Base-by-base conservation (phyloP, 2,113 vertebrate genomes). In the Syrrhaptes paradoxus region DNA sequence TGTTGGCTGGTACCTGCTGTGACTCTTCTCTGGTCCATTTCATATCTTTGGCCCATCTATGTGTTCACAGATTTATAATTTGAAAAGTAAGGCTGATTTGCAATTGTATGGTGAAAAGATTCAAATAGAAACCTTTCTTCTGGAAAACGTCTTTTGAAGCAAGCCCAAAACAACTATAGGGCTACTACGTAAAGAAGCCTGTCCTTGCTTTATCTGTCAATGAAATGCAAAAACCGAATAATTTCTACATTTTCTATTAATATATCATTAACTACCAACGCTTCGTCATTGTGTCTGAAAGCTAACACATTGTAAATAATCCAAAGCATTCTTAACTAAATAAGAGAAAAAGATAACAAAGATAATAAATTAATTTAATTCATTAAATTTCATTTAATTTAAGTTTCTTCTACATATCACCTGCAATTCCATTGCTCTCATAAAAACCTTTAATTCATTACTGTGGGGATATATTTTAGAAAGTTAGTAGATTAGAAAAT, bases 31-130 rank as follows among this genome's bases (percentile, higher is more conserved):
- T 38, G 41, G 6, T 15, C 19, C 10, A 11, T 66, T 85, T 80
- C 36, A 51, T 17, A 12, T 29, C 77, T 82, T 70, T 88, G 17
- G 26, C 28, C 72, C 36, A 41, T 18, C 20, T 66, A 13, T 26
- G 8, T 31, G 63, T 70, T 86, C 0, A 5, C 4, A 80, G 48
- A 55, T 45, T 48, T 57, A 28, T 25, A 36, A 63, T 59, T 61
- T 38, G 41, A 77, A 83, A 94, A 71, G 51, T 38, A 71, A 86
- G 18, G 20, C 20, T 77, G 57, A 43, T 43, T 85, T 81, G 48
- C 1, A 0, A 43, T 48, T 38, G 5, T 11, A 36, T 5, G 8
- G 29, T 4, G 3, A 58, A 58, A 66, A 45, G 20, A 63, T 43
- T 58, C 17, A 81, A 32, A 61, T 3, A 81, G 36, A 81, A 46